These are phyloP conservation scores for Brachyalestes nurse DNA, from an alignment of 2,797 vertebrate genomes.

Conservation along the genomic window DNA sequence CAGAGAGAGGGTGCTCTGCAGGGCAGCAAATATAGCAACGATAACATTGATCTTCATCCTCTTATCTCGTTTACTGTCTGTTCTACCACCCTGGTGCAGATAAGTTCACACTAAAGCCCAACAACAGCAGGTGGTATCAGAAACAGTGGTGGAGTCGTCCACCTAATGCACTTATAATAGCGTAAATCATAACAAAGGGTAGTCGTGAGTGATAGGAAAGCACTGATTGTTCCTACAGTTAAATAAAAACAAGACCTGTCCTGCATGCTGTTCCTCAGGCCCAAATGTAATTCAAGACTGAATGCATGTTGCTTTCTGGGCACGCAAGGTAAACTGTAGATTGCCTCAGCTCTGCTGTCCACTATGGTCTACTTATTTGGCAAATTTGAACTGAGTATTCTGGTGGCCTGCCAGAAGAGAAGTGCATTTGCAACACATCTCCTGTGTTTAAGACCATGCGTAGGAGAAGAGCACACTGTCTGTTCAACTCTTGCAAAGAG, in stretches of 20 bases:
- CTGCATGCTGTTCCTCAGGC: background rate
- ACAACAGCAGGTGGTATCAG: constrained; percentile 23
- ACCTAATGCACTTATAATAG: constrained; percentile 30
- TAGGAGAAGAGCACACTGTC: background rate
- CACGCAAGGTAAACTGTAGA: background rate
- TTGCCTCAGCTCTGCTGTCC: constrained; percentile 1
- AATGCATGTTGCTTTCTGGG: background rate
- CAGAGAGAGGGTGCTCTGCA: constrained; percentile 17
- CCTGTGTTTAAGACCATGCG: constrained; percentile 5
- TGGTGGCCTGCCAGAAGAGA: background rate
- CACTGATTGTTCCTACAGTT: background rate
- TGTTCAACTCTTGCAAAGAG: constrained; percentile 16
- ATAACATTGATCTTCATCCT: constrained; percentile 7
- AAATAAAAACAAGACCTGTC: background rate
- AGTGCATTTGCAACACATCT: background rate
- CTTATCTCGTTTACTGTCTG: constrained; percentile 27
- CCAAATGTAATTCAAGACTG: background rate
- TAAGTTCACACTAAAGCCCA: constrained; percentile 22
- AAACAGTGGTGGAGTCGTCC: constrained; percentile 14
- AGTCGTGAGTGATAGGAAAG: background rate
- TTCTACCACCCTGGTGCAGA: constrained; percentile 20
- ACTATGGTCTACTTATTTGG: constrained; percentile 1
- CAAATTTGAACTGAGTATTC: constrained; percentile 7
- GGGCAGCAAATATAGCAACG: background rate
- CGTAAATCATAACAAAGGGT: constrained; percentile 34